phyloP scores from a whole-genome alignment of 2,797 vertebrate species.

The Acanthurus lineatus region DNA sequence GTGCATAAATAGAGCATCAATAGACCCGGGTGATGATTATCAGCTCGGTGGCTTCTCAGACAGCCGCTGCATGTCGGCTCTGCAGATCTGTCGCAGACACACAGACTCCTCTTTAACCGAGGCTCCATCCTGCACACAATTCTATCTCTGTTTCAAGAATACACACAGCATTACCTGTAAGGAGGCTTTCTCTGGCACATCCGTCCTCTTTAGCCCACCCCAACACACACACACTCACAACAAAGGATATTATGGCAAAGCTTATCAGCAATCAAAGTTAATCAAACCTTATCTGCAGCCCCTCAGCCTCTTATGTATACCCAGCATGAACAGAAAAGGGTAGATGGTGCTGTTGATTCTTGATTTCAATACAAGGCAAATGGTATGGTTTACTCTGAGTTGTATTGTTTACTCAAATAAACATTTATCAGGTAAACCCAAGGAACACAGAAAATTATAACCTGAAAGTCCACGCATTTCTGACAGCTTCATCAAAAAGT shows the following conservation, averaged over 20 bases:
- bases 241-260: constrained; percentile 47
- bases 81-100: constrained; percentile 70
- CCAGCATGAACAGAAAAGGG: constrained; percentile 22
- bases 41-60: constrained; percentile 39
- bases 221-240: constrained; percentile 28
- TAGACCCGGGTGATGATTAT: constrained; percentile 63
- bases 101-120: constrained; percentile 64
- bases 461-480: too few relatives aligned
- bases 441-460: neutral
- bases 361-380: neutral
- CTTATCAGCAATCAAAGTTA: constrained; percentile 61
- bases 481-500: too few relatives aligned
- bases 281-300: constrained; percentile 61
- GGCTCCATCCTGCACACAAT: constrained; percentile 68
- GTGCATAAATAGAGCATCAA: constrained; percentile 52
- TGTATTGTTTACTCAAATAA: too few relatives aligned
- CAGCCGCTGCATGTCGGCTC: constrained; percentile 46
- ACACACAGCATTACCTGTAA: constrained; percentile 45
- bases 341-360: neutral
- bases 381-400: neutral
- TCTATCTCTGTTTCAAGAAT: constrained; percentile 63
- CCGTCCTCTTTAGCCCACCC: constrained; percentile 15
- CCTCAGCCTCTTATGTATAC: constrained; percentile 23
- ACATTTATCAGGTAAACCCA: accelerated
- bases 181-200: constrained; percentile 24